These are phyloP conservation scores for Dascillus cervinus DNA, from an alignment of 2,888 invertebrate species.

Conservation along the genomic window DNA sequence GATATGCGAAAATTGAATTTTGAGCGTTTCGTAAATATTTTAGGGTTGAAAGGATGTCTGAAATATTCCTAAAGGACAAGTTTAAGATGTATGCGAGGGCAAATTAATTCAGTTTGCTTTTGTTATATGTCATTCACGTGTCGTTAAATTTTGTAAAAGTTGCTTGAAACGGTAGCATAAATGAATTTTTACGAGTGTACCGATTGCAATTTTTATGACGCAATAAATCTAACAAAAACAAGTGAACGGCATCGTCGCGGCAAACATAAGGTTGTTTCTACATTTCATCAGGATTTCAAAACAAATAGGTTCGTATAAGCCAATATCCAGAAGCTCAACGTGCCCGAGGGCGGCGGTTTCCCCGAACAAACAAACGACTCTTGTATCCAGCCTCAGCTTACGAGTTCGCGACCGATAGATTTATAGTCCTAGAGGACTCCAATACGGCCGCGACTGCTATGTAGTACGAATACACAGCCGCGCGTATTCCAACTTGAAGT, in stretches of 20 bases:
- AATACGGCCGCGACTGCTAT: constrained; percentile 14
- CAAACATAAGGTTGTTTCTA: constrained; percentile 22
- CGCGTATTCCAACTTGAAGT: constrained; percentile 13
- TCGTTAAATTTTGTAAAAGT: too few relatives aligned
- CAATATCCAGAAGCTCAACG: constrained; percentile 28
- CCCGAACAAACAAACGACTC: constrained; percentile 28
- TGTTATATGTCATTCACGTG: too few relatives aligned
- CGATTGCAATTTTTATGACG: too few relatives aligned
- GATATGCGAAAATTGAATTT: too few relatives aligned
- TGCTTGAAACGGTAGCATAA: too few relatives aligned
- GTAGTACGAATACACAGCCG: constrained; percentile 11
- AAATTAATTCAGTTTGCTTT: too few relatives aligned
- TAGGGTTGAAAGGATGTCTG: too few relatives aligned
- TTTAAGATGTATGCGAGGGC: too few relatives aligned
- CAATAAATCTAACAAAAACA: too few relatives aligned
- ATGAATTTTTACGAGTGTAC: too few relatives aligned
- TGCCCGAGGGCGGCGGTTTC: constrained; percentile 22
- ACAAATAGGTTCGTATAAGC: constrained; percentile 31
- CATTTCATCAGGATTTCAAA: constrained; percentile 31
- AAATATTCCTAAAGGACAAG: too few relatives aligned
- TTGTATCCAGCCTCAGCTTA: constrained; percentile 27
- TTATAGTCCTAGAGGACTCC: constrained; percentile 30
- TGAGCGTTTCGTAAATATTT: too few relatives aligned
- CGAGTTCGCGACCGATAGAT: constrained; percentile 29
- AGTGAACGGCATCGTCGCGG: constrained; percentile 5